These are phyloP conservation scores for Brachypalpus laphriformis DNA, from an alignment of 2,888 invertebrate species.

Conservation along the genomic window DNA sequence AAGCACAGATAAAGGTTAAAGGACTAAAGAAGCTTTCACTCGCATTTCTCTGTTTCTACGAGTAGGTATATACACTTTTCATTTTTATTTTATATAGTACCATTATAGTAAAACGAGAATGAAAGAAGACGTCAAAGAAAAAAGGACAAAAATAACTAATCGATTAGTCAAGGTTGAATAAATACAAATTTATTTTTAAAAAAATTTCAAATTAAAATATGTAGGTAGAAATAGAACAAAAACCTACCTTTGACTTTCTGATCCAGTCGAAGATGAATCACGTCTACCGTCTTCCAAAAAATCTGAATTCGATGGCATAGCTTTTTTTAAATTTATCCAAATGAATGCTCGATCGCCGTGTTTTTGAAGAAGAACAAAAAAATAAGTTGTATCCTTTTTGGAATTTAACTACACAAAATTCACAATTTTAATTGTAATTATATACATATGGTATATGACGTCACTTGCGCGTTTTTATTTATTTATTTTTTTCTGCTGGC, in stretches of 20 bases:
- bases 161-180: slow-evolving; percentile 56
- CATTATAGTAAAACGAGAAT: slow-evolving; percentile 44
- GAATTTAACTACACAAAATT: neutral
- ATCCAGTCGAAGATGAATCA: slow-evolving; percentile 69
- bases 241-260: slow-evolving; percentile 66
- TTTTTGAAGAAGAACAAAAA: neutral
- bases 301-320: slow-evolving; percentile 73
- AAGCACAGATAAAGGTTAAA: slow-evolving; percentile 61
- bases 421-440: slow-evolving; percentile 9
- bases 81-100: slow-evolving; percentile 22
- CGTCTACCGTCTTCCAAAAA: slow-evolving; percentile 61
- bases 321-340: slow-evolving; percentile 30
- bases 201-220: neutral
- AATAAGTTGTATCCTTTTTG: neutral
- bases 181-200: neutral
- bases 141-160: slow-evolving; percentile 14
- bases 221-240: too few species aligned
- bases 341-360: neutral
- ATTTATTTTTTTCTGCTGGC: slow-evolving; percentile 1
- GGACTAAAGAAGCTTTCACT: slow-evolving; percentile 65
- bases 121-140: slow-evolving; percentile 9
- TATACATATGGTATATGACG: slow-evolving; percentile 45
- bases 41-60: neutral
- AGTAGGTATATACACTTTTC: neutral
- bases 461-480: slow-evolving; percentile 9